phyloP scores from a whole-genome alignment of 1,140 invertebrate genomes.

The Drosophila subpulchrella region DNA sequence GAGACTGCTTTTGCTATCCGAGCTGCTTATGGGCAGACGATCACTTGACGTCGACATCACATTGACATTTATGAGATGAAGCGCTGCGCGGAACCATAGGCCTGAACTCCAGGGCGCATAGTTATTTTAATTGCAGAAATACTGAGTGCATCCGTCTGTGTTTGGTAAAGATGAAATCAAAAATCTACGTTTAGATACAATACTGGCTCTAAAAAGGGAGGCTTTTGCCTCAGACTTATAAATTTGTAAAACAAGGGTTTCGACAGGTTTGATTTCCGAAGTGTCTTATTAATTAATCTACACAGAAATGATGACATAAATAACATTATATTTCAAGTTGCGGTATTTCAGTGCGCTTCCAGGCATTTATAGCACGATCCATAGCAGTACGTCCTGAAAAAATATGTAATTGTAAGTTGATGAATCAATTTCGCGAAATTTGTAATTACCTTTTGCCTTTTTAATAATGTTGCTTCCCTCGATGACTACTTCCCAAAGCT shows the following conservation, averaged over 20 bases:
- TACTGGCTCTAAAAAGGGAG: too few species aligned
- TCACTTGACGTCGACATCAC: constrained; percentile 43
- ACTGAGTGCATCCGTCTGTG: background rate
- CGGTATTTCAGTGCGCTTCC: background rate
- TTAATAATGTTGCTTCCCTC: constrained; percentile 9
- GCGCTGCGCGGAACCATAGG: constrained; percentile 18
- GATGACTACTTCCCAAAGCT: constrained; percentile 54
- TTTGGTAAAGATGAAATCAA: constrained; percentile 49
- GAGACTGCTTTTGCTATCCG: constrained; percentile 9
- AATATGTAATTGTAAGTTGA: background rate
- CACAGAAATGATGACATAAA: too few species aligned
- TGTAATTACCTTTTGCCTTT: background rate
- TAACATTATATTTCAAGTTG: background rate
- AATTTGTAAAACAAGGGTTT: constrained; percentile 54
- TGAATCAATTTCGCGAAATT: background rate
- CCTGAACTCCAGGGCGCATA: constrained; percentile 6
- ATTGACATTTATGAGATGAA: constrained; percentile 65
- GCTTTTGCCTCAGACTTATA: constrained; percentile 13
- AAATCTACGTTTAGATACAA: constrained; percentile 20
- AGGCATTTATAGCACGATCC: constrained; percentile 10
- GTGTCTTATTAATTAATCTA: constrained; percentile 20
- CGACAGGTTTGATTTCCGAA: background rate
- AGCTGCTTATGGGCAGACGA: constrained; percentile 52
- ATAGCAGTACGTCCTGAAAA: constrained; percentile 3
- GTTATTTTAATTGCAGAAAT: constrained; percentile 65